Percentiles rank a stretch among this genome's conserved stretches.
Conservation (phyloP, 2,888 invertebrate genomes). For the Caenorhabditis japonica region DNA sequence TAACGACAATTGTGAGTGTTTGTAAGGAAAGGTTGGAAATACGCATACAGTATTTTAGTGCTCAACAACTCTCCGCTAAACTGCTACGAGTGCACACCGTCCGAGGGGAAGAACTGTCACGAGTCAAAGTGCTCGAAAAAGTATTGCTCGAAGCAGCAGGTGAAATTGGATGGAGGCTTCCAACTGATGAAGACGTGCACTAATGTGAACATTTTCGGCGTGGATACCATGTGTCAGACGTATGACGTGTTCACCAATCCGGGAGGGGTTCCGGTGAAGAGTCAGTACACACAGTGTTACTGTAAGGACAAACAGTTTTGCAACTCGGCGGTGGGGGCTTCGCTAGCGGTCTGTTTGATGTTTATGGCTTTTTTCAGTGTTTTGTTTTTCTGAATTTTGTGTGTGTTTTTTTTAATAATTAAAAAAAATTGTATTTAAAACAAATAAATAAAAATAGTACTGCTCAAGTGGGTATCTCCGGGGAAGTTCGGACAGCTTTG, state of each 20-base stretch:
- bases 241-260: slow-evolving; percentile 56
- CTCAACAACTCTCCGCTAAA: slow-evolving; percentile 49
- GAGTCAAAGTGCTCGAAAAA: slow-evolving; percentile 62
- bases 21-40: too few species aligned
- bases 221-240: slow-evolving; percentile 55
- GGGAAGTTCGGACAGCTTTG: too few species aligned
- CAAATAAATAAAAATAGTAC: slow-evolving; percentile 7
- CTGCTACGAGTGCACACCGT: slow-evolving; percentile 61
- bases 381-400: too few species aligned
- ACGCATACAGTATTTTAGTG: slow-evolving; percentile 28
- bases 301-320: slow-evolving; percentile 63
- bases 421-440: neutral
- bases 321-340: slow-evolving; percentile 36
- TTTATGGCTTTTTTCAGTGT: too few species aligned
- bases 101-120: slow-evolving; percentile 57
- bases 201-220: slow-evolving; percentile 58
- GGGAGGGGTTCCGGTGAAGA: slow-evolving; percentile 55
- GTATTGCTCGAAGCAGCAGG: slow-evolving; percentile 59
- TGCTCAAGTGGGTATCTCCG: too few species aligned
- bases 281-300: slow-evolving; percentile 52
- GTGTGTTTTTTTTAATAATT: too few species aligned
- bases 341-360: too few species aligned
- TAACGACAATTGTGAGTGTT: slow-evolving; percentile 33
- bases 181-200: slow-evolving; percentile 59
- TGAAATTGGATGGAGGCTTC: slow-evolving; percentile 51